These are phyloP conservation scores for Antechinus flavipes DNA, from an alignment of 2,113 vertebrate species.

Conservation along the genomic window DNA sequence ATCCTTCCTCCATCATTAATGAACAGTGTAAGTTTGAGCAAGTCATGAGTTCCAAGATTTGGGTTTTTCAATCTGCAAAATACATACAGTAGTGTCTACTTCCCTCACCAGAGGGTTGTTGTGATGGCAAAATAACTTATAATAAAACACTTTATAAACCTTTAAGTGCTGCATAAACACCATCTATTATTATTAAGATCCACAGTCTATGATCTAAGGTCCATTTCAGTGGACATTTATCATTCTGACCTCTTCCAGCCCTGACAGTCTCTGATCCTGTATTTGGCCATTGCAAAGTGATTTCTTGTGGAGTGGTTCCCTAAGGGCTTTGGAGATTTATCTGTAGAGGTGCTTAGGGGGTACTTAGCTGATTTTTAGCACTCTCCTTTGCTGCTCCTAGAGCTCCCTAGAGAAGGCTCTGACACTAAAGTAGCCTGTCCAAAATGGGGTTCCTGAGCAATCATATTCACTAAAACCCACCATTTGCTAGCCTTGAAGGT, in stretches of 20 bases:
- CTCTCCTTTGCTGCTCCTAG: neutral
- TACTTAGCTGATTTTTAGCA: neutral
- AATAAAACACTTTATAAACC: neutral
- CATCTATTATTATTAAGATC: neutral
- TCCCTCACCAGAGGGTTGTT: neutral
- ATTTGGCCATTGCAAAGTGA: neutral
- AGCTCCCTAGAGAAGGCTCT: neutral
- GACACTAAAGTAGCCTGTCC: neutral
- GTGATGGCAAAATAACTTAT: neutral
- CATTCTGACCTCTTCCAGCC: neutral
- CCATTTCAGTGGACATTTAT: neutral
- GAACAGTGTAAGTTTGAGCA: neutral
- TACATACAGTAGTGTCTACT: neutral
- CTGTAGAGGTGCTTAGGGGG: neutral
- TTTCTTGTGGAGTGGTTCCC: neutral
- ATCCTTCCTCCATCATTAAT: neutral
- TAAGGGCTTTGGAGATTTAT: neutral
- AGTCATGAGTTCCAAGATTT: neutral
- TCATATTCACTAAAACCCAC: neutral
- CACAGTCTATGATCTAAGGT: neutral
- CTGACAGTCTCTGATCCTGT: neutral
- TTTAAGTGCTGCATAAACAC: neutral
- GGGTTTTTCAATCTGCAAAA: neutral
- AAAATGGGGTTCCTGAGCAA: neutral
- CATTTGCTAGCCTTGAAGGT: neutral